Evolutionary conservation across 2,797 vertebrate species (phyloP), one percentile per base, ranked within the genome.

Genomic region (Amblyraja radiata): DNA sequence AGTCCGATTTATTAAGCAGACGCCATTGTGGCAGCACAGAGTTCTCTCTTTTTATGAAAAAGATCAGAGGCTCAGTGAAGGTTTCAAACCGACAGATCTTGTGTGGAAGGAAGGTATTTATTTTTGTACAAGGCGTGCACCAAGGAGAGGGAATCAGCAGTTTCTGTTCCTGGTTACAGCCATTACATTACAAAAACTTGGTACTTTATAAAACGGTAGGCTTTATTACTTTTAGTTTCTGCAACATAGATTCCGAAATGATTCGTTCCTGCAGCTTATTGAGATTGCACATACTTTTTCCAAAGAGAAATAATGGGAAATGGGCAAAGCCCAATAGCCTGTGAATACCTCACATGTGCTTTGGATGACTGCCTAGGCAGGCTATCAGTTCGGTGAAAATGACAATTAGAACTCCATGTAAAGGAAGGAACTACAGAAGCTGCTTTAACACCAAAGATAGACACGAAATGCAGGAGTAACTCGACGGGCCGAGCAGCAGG

Each of bases 1-100:
- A 99, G 98, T 98, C 96, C 97, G 97, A 98, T 99, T 54, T 99
- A 98, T 96, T 97, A 97, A 96, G 95, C 98, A 97, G 98, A 97
- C 98, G 98, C 97, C 95, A 98, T 97, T 97, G 97, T 96, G 95
- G 95, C 94, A 88, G 94, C 95, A 96, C 96, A 96, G 97, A 97
- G 96, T 97, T 96, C 97, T 96, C 95, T 95, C 96, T 95, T 96
- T 97, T 97, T 97, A 97, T 98, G 98, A 97, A 97, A 98, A 97
- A 97, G 97, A 98, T 98, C 97, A 97, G 96, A 97, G 96, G 96
- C 95, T 95, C 93, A 93, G 95, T 96, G 96, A 97, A 97, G 97
- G 96, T 96, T 96, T 96, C 95, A 95, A 96, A 95, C 94, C 97
- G 97, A 98, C 97, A 98, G 97, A 94, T 79, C 96, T 96, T 97